Conservation (phyloP, 2,797 vertebrate species). For the Nyctibius grandis region DNA sequence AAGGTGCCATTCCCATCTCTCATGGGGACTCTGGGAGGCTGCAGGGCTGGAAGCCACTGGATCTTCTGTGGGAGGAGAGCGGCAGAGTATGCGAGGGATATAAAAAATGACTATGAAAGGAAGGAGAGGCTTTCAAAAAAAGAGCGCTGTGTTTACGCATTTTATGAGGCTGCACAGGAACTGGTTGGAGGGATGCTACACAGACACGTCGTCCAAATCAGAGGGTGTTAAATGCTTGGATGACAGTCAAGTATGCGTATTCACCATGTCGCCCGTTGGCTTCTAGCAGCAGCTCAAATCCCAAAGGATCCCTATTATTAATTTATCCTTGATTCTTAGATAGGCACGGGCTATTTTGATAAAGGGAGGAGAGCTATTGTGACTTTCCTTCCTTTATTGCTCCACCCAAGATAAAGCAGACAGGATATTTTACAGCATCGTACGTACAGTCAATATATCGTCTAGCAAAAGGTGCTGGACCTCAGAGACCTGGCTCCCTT, state of each 20-base stretch:
- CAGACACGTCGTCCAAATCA: background rate
- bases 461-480: conserved; percentile 4
- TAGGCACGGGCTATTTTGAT: conserved; percentile 65
- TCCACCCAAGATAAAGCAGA: conserved; percentile 65
- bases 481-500: background rate
- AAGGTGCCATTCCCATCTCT: background rate
- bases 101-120: background rate
- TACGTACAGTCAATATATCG: background rate
- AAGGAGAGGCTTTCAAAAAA: background rate
- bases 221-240: conserved; percentile 47
- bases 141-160: background rate
- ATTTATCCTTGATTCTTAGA: conserved; percentile 53
- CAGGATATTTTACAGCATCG: conserved; percentile 50
- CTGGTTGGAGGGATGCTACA: background rate
- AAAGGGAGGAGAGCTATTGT: conserved; percentile 63
- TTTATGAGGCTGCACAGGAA: background rate
- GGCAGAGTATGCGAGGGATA: background rate
- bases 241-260: conserved; percentile 1
- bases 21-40: background rate
- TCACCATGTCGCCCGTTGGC: background rate
- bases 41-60: background rate
- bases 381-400: conserved; percentile 55
- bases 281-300: background rate
- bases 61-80: background rate
- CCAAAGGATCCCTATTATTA: conserved; percentile 21